A percentile compares a stretch with the other conserved stretches of the same genome.
phyloP scores from a whole-genome alignment of 2,113 vertebrate genomes.

The Notothenia rossii region DNA sequence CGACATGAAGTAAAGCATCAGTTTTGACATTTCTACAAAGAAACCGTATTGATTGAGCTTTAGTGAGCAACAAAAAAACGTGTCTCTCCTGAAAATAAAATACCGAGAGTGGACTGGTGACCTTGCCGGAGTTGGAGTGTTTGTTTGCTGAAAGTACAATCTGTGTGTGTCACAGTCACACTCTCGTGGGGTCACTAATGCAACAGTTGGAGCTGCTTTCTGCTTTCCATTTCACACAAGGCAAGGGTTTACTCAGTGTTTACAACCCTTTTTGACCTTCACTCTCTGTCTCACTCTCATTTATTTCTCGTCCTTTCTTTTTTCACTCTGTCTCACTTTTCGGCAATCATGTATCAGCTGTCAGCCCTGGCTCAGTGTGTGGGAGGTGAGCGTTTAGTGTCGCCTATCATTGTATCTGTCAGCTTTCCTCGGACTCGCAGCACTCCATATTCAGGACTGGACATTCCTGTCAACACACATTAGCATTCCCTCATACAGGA shows the following conservation, averaged over 20 bases:
- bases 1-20: conserved; percentile 11
- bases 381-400: conserved; percentile 2
- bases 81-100: conserved; percentile 13
- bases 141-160: conserved; percentile 14
- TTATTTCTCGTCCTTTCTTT: neutral
- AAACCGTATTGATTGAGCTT: conserved; percentile 45
- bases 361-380: neutral
- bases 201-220: conserved; percentile 39
- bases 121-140: conserved; percentile 21
- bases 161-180: conserved; percentile 25
- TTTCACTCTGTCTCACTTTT: conserved; percentile 13
- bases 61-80: conserved; percentile 31
- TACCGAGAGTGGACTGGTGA: conserved; percentile 17
- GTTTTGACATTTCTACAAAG: conserved; percentile 34
- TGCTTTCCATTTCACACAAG: conserved; percentile 49
- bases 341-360: conserved; percentile 34
- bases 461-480: neutral
- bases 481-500: neutral
- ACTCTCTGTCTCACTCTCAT: neutral
- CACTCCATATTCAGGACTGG: neutral
- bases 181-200: conserved; percentile 54
- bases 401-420: neutral
- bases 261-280: conserved; percentile 35
- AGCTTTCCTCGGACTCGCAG: neutral
- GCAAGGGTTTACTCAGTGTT: conserved; percentile 50